Conservation (phyloP, 2,797 vertebrate species). For the Paguma larvata region DNA sequence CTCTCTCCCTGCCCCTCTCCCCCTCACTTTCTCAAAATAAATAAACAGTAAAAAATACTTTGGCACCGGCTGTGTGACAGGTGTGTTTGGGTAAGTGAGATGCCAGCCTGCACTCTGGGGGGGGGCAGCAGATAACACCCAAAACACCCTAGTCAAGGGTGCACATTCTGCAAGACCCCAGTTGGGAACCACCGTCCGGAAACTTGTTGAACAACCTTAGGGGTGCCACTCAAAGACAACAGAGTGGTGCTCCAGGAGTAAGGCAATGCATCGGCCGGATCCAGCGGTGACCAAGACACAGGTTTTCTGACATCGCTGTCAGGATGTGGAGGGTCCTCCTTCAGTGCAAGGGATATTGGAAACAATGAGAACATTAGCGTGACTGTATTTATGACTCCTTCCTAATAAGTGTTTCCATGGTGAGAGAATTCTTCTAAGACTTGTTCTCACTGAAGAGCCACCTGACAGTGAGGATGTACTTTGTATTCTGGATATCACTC, state of each 20-base stretch:
- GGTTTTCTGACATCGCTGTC: neutral
- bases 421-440: neutral
- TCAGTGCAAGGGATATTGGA: neutral
- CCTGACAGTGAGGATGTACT: too few relatives aligned
- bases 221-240: too few relatives aligned
- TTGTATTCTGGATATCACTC: neutral
- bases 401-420: neutral
- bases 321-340: neutral
- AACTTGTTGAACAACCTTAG: neutral
- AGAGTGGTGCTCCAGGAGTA: too few relatives aligned
- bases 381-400: neutral
- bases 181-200: neutral
- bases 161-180: neutral
- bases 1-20: too few relatives aligned
- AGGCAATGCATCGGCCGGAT: neutral
- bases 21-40: too few relatives aligned
- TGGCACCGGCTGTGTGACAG: neutral
- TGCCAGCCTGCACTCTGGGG: neutral
- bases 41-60: neutral
- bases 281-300: neutral
- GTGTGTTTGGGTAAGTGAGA: neutral
- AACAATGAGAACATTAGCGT: neutral
- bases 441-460: neutral
- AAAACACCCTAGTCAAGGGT: neutral
- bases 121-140: neutral